Conservation (phyloP, 2,113 vertebrate genomes). For the Salvelinus alpinus region DNA sequence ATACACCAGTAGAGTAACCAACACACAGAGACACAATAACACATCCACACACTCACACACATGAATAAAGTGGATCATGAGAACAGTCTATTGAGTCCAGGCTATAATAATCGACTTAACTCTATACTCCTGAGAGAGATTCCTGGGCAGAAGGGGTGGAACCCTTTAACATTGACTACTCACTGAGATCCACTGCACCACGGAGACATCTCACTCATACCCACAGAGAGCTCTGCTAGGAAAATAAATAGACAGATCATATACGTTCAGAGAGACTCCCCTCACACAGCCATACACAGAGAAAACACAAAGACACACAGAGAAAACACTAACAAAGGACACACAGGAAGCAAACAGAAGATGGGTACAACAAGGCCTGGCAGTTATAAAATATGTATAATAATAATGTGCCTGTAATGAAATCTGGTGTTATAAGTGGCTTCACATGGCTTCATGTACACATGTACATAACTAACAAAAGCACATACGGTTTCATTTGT, state of each 20-base stretch:
- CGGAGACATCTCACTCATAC: neutral
- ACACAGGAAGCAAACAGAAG: neutral
- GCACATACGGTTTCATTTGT: conserved; percentile 21
- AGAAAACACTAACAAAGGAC: too few species aligned
- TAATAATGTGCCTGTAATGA: neutral
- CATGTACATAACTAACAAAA: neutral
- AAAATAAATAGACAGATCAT: neutral
- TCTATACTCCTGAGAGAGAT: conserved; percentile 53
- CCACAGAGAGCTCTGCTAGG: neutral
- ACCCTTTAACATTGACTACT: conserved; percentile 26
- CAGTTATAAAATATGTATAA: neutral
- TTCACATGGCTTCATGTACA: neutral
- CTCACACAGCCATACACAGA: neutral
- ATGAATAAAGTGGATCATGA: conserved; percentile 50
- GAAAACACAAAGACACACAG: neutral
- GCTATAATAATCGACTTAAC: conserved; percentile 58
- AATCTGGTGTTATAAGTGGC: neutral
- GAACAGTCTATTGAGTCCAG: conserved; percentile 44
- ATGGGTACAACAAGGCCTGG: neutral
- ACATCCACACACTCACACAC: conserved; percentile 23
- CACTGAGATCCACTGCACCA: neutral
- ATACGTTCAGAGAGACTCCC: neutral
- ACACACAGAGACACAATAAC: conserved; percentile 21
- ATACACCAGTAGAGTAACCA: conserved; percentile 31
- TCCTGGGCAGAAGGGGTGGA: conserved; percentile 25